Conservation (phyloP, 1,140 invertebrate genomes). For the Drosophila athabasca region DNA sequence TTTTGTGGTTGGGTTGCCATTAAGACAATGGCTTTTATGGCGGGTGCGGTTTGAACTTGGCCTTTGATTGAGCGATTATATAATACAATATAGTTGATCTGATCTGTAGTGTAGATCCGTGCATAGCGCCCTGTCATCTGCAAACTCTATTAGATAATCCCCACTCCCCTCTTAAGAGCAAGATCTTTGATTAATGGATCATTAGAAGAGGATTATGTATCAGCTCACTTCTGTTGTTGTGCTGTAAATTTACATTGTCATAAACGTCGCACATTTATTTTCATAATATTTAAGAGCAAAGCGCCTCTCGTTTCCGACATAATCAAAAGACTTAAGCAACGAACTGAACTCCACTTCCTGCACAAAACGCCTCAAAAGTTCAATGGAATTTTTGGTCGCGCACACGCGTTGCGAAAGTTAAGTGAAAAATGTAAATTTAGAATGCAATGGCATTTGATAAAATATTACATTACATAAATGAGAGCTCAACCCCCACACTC, state of each 20-base stretch:
- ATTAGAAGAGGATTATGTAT: conserved; percentile 46
- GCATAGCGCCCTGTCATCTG: conserved; percentile 35
- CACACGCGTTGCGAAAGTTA: conserved; percentile 37
- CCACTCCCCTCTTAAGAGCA: conserved; percentile 1
- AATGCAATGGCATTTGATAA: conserved; percentile 50
- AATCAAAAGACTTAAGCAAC: conserved; percentile 75
- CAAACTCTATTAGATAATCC: conserved; percentile 32
- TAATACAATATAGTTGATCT: conserved; percentile 28
- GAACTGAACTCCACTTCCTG: conserved; percentile 73
- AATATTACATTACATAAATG: conserved; percentile 65
- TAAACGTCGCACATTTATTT: conserved; percentile 38
- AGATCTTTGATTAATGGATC: conserved; percentile 25
- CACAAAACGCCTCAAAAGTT: conserved; percentile 49
- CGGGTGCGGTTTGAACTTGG: conserved; percentile 77
- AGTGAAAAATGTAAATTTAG: conserved; percentile 48
- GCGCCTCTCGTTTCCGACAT: conserved; percentile 35
- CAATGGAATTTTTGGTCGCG: conserved; percentile 56
- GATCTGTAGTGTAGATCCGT: background rate
- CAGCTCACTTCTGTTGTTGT: background rate
- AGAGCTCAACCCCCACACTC: conserved; percentile 21
- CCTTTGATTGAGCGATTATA: conserved; percentile 63
- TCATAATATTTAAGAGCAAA: conserved; percentile 23
- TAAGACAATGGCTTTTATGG: conserved; percentile 51
- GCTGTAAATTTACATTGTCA: conserved; percentile 47
- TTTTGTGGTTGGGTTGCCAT: conserved; percentile 45